phyloP scores from a whole-genome alignment of 2,797 vertebrate genomes.

The Acanthis flammea region DNA sequence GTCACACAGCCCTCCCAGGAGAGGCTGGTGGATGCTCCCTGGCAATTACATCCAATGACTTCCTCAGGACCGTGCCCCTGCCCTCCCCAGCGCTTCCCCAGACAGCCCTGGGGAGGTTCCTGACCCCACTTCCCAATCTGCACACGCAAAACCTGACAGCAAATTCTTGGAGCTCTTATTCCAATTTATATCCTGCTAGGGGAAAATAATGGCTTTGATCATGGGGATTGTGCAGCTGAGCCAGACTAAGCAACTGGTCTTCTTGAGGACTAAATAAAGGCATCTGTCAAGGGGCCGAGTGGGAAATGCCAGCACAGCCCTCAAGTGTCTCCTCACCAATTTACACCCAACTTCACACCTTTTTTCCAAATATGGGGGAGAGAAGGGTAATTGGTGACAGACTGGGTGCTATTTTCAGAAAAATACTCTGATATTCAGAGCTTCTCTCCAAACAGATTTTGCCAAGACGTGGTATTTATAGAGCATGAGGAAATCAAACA shows the following conservation, averaged over 20 bases:
- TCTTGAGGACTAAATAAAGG: not conserved
- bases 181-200: not conserved
- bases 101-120: not conserved
- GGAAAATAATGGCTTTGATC: not conserved
- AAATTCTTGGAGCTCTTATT: not conserved
- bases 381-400: not conserved
- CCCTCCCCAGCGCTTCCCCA: not conserved
- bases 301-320: not conserved
- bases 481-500: not conserved
- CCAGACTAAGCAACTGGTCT: not conserved
- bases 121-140: not conserved
- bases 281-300: not conserved
- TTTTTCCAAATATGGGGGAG: not conserved
- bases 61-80: fast-evolving
- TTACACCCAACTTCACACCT: not conserved
- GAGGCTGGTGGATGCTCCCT: not conserved
- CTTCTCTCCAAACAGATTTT: not conserved
- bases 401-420: not conserved
- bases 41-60: not conserved
- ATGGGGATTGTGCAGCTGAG: not conserved
- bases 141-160: fast-evolving
- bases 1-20: not conserved
- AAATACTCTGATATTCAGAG: not conserved
- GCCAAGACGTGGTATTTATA: constrained; percentile 3
- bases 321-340: not conserved